Percentiles rank a stretch among this genome's conserved stretches.
Conservation (phyloP, 2,113 vertebrate genomes). For the Macquaria ambigua region DNA sequence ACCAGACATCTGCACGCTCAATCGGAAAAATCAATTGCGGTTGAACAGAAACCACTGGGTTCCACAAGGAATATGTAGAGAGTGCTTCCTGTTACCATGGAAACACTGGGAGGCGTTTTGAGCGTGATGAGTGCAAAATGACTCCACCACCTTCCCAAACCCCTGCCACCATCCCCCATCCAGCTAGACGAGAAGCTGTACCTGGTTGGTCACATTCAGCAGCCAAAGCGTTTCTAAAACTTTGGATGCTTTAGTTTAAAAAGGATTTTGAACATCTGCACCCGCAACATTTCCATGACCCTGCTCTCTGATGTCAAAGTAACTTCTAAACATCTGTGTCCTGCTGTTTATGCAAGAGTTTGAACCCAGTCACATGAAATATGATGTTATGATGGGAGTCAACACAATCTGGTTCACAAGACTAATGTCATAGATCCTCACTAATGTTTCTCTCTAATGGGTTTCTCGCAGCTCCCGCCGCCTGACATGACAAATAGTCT, state of each 20-base stretch:
- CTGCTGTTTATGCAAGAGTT: neutral
- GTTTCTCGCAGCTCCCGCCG: neutral
- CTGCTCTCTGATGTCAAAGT: neutral
- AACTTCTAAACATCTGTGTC: constrained; percentile 18
- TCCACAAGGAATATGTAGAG: constrained; percentile 51
- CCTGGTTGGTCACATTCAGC: neutral
- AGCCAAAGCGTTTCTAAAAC: neutral
- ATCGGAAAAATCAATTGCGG: constrained; percentile 61
- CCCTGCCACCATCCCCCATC: neutral
- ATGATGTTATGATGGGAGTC: constrained; percentile 23
- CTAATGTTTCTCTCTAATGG: constrained; percentile 20
- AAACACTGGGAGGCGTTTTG: constrained; percentile 69
- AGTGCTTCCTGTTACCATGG: constrained; percentile 80
- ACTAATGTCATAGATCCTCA: neutral
- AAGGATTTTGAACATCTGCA: neutral
- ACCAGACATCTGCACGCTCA: constrained; percentile 25
- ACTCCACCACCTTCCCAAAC: constrained; percentile 20
- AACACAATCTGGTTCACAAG: constrained; percentile 5
- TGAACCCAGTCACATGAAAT: constrained; percentile 24
- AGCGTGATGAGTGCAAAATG: constrained; percentile 54
- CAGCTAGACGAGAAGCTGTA: constrained; percentile 22
- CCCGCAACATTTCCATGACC: neutral
- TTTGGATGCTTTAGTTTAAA: neutral
- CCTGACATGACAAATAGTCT: neutral
- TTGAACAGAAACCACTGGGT: constrained; percentile 42